A percentile compares a stretch with the other conserved stretches of the same genome.
Evolutionary conservation across 2,888 invertebrate species (phyloP).

Genomic region (Eupeodes latifasciatus): DNA sequence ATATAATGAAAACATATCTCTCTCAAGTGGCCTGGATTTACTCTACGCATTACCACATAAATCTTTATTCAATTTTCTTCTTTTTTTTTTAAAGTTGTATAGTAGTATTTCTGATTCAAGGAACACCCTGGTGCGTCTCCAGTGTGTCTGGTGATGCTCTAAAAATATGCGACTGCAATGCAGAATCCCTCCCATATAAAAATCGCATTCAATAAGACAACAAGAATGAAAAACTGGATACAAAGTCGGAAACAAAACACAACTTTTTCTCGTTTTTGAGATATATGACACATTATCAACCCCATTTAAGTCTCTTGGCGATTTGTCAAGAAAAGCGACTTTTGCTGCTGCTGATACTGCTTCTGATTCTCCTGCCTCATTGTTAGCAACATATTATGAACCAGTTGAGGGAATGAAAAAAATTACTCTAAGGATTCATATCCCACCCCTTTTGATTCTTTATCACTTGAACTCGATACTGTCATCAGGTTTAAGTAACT

Average conservation of each 20-base stretch:
- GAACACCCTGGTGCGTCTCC: constrained; percentile 44
- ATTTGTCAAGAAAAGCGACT: constrained; percentile 43
- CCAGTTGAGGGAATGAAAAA: not conserved
- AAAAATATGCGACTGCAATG: constrained; percentile 57
- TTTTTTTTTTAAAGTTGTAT: not conserved
- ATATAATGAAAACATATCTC: not conserved
- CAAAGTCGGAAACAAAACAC: constrained; percentile 4
- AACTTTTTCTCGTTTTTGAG: not conserved
- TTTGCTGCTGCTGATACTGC: not conserved
- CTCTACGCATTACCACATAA: constrained; percentile 17
- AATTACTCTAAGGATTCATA: constrained; percentile 28
- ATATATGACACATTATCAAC: constrained; percentile 41
- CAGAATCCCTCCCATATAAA: constrained; percentile 33
- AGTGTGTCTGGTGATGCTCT: constrained; percentile 38
- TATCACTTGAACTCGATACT: not conserved
- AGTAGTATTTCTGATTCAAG: not conserved
- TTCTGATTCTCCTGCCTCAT: not conserved
- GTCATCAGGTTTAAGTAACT: not conserved
- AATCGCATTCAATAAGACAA: constrained; percentile 29
- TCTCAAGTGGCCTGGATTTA: constrained; percentile 16
- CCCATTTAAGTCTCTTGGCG: constrained; percentile 45
- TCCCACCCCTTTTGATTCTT: not conserved
- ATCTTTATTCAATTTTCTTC: not conserved
- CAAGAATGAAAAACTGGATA: not conserved
- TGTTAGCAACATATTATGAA: constrained; percentile 30